A percentile compares a stretch with the other conserved stretches of the same genome.
Conservation (phyloP, 1,140 invertebrate species). For the Monochamus saltuarius region DNA sequence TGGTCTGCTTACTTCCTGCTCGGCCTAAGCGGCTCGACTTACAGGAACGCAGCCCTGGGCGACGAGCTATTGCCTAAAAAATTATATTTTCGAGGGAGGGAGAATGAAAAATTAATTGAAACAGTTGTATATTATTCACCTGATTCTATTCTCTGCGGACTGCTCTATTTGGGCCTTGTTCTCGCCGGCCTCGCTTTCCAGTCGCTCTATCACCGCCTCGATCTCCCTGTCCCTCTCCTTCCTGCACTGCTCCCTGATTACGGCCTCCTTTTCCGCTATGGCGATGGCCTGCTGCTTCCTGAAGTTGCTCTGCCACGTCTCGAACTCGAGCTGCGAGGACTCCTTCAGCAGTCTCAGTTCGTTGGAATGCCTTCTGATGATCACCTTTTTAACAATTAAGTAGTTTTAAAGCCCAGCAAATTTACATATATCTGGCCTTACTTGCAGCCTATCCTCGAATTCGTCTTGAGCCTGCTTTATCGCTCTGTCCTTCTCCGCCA, state of each 20-base stretch:
- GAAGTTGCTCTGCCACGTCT: slow-evolving; percentile 59
- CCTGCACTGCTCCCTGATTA: slow-evolving; percentile 61
- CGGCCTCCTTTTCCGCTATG: slow-evolving; percentile 59
- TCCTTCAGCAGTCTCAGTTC: slow-evolving; percentile 60
- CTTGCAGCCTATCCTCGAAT: slow-evolving; percentile 53
- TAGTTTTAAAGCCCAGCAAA: too few species aligned
- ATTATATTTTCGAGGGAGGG: too few species aligned
- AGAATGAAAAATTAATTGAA: too few species aligned
- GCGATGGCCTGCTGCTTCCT: slow-evolving; percentile 58
- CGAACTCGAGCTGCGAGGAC: slow-evolving; percentile 57
- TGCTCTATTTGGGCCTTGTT: slow-evolving; percentile 55
- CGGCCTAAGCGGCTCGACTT: too few species aligned
- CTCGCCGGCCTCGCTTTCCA: slow-evolving; percentile 61
- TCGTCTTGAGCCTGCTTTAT: slow-evolving; percentile 53
- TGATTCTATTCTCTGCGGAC: slow-evolving; percentile 61
- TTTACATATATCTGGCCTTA: too few species aligned
- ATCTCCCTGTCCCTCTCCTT: slow-evolving; percentile 67
- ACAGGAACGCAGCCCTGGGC: too few species aligned
- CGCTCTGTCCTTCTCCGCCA: slow-evolving; percentile 50
- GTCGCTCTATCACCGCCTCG: slow-evolving; percentile 62
- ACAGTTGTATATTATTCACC: too few species aligned
- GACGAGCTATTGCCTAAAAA: too few species aligned
- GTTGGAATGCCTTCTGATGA: slow-evolving; percentile 52
- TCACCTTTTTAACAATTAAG: slow-evolving; percentile 23
- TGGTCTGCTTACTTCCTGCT: too few species aligned